A percentile compares a stretch with the other conserved stretches of the same genome.
Conservation (phyloP, 2,888 invertebrate genomes). For the Lagria hirta region DNA sequence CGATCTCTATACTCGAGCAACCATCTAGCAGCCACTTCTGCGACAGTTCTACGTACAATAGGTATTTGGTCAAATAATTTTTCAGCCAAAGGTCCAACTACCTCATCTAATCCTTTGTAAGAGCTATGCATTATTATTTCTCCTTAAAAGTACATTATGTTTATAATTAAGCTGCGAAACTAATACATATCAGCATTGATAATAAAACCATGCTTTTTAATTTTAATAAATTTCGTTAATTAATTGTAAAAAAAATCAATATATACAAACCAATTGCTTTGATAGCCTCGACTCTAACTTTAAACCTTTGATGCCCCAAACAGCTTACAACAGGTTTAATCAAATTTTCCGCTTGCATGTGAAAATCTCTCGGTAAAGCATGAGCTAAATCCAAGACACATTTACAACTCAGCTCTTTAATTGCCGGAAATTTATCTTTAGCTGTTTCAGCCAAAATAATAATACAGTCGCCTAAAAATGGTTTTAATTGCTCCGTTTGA, state of each 20-base stretch:
- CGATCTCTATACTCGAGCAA: slow-evolving; percentile 76
- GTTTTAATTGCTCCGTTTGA: slow-evolving; percentile 60
- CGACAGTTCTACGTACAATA: slow-evolving; percentile 75
- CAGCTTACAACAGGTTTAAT: slow-evolving; percentile 72
- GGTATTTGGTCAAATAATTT: slow-evolving; percentile 83
- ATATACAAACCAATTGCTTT: slow-evolving; percentile 64
- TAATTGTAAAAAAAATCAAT: slow-evolving; percentile 27
- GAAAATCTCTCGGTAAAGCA: slow-evolving; percentile 69
- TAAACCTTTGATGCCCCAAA: slow-evolving; percentile 80
- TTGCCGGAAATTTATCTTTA: slow-evolving; percentile 76
- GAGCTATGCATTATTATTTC: slow-evolving; percentile 63
- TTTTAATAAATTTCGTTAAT: slow-evolving; percentile 10
- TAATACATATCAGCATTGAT: background rate
- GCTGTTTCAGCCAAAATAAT: slow-evolving; percentile 72
- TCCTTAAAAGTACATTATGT: slow-evolving; percentile 47
- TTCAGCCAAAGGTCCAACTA: slow-evolving; percentile 80
- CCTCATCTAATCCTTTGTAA: slow-evolving; percentile 59
- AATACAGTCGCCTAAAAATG: slow-evolving; percentile 75
- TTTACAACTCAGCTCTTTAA: slow-evolving; percentile 73
- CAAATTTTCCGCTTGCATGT: slow-evolving; percentile 71
- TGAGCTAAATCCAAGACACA: slow-evolving; percentile 68
- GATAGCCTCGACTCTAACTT: slow-evolving; percentile 73
- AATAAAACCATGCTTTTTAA: too few relatives aligned
- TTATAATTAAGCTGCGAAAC: background rate
- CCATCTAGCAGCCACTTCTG: slow-evolving; percentile 76